Conservation (phyloP, 2,888 invertebrate genomes). For the Hyposoter dolosus region DNA sequence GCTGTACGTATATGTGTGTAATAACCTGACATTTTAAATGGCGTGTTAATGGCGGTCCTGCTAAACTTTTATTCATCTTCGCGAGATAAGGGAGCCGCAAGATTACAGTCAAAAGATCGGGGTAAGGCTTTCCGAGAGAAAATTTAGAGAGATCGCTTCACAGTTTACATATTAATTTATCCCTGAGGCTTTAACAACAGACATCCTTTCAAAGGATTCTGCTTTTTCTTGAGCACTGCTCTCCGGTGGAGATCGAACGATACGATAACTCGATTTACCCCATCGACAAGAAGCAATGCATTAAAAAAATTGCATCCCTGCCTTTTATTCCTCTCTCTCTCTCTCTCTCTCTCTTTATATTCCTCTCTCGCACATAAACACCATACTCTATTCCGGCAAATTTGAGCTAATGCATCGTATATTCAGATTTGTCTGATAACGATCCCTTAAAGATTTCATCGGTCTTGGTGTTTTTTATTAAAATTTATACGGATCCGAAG, state of each 20-base stretch:
- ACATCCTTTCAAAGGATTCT: background rate
- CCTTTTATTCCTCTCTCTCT: background rate
- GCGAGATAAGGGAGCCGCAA: slow-evolving; percentile 57
- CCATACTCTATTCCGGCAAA: slow-evolving; percentile 42
- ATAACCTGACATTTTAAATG: slow-evolving; percentile 57
- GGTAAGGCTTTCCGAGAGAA: slow-evolving; percentile 11
- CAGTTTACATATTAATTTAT: slow-evolving; percentile 63
- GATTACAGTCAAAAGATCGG: slow-evolving; percentile 38
- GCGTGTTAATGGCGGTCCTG: slow-evolving; percentile 64
- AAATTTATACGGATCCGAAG: slow-evolving; percentile 44
- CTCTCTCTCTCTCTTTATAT: slow-evolving; percentile 10
- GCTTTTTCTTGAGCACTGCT: background rate
- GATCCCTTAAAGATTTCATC: slow-evolving; percentile 44
- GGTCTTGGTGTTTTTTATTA: slow-evolving; percentile 47
- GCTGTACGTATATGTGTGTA: background rate
- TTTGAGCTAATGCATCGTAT: slow-evolving; percentile 37
- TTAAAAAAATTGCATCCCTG: background rate
- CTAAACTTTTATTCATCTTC: slow-evolving; percentile 47
- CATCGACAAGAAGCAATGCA: slow-evolving; percentile 35
- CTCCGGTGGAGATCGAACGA: slow-evolving; percentile 31
- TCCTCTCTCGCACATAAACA: slow-evolving; percentile 8
- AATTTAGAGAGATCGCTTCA: slow-evolving; percentile 15
- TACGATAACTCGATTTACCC: slow-evolving; percentile 57
- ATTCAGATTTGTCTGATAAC: slow-evolving; percentile 62
- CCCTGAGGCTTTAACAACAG: slow-evolving; percentile 27